phyloP scores from a whole-genome alignment of 2,113 vertebrate genomes.

The Chaetorhynchus papuensis region DNA sequence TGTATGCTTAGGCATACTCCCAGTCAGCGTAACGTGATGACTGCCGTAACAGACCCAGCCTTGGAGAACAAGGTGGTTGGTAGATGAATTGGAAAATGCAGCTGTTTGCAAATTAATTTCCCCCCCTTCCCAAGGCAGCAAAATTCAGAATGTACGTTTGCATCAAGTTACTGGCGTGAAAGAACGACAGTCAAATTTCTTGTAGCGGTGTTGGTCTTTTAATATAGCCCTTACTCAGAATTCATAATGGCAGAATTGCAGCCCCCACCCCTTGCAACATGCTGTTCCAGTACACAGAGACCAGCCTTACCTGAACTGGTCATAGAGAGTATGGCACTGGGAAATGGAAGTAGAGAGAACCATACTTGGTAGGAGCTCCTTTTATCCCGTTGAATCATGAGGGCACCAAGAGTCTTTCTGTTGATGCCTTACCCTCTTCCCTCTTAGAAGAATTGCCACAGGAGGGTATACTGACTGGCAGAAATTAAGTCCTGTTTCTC shows the following conservation, averaged over 20 bases:
- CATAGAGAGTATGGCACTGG: too few relatives aligned
- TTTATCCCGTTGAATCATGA: background rate
- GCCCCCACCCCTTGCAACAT: background rate
- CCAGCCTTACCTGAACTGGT: background rate
- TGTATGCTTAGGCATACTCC: background rate
- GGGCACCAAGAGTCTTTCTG: background rate
- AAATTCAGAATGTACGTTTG: background rate
- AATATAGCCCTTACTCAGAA: background rate
- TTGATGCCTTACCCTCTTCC: background rate
- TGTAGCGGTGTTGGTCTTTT: background rate
- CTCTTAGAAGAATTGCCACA: background rate
- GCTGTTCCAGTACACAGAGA: background rate
- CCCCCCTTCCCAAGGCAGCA: background rate
- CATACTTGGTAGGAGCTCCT: background rate
- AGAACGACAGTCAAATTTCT: background rate
- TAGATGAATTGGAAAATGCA: background rate
- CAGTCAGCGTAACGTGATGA: background rate
- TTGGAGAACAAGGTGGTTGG: background rate
- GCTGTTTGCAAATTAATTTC: background rate
- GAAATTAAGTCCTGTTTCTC: background rate
- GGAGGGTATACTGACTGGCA: background rate
- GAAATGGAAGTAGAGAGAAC: background rate
- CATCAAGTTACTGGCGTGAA: background rate
- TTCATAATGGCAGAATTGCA: background rate
- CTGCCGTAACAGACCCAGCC: background rate